Evolutionary conservation across 2,113 vertebrate genomes (phyloP).

Genomic region (Dinomys branickii): DNA sequence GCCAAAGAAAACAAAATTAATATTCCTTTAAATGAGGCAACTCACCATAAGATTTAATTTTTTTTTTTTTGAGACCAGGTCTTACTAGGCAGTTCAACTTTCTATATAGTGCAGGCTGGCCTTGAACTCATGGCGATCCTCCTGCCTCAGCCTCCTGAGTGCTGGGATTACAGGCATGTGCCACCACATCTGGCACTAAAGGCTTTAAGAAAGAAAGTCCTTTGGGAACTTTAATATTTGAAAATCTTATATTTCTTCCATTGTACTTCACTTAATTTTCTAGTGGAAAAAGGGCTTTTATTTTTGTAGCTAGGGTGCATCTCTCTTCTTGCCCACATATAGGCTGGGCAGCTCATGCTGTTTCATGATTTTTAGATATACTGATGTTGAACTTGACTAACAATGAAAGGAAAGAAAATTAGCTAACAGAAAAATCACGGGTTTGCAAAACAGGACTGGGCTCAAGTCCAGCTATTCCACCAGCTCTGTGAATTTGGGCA

Average conservation of each 20-base stretch:
- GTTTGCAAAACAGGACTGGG: not conserved
- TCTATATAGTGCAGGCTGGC: not conserved
- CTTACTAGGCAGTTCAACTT: not conserved
- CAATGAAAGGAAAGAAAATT: slow-evolving; percentile 20
- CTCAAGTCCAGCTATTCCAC: not conserved
- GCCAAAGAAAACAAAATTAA: slow-evolving; percentile 4
- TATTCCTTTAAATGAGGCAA: slow-evolving; percentile 17
- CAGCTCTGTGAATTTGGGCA: not conserved
- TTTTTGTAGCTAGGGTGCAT: not conserved
- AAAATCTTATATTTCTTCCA: not conserved
- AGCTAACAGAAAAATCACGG: not conserved
- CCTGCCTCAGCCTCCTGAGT: not conserved
- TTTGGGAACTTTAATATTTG: not conserved
- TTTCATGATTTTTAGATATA: slow-evolving; percentile 25
- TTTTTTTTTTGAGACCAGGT: not conserved
- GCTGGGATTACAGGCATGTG: not conserved
- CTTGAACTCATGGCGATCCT: not conserved
- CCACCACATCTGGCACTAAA: not conserved
- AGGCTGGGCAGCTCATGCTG: not conserved
- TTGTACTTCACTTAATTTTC: not conserved
- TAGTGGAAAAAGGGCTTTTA: not conserved
- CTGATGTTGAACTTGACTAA: slow-evolving; percentile 5
- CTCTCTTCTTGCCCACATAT: not conserved
- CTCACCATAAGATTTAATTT: not conserved
- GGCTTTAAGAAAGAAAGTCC: not conserved